Evolutionary conservation across 2,113 vertebrate genomes (phyloP), one percentile per base, ranked within the genome.

Genomic region (Leucopsar rothschildi): DNA sequence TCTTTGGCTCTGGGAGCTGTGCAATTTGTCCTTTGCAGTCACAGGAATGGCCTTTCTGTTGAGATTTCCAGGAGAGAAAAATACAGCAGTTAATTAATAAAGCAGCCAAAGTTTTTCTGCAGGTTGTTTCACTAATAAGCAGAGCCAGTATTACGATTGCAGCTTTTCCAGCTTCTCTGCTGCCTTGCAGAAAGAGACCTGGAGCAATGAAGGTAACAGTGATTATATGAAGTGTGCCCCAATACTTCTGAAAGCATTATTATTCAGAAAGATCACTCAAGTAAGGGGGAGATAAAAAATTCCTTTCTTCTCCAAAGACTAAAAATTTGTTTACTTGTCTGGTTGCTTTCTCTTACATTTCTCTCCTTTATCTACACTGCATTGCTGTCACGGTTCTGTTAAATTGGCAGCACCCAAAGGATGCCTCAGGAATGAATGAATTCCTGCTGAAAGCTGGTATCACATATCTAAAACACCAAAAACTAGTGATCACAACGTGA

Each of bases 1-100:
- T 39, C 85, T 69, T 66, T 88, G 94, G 85, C 82, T 91, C 71
- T 52, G 35, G 18, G 5, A 90, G 55, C 23, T 73, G 75, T 92
- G 80, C 64, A 56, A 50, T 83, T 90, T 90, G 71, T 94, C 66
- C 71, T 68, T 65, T 57, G 47, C 39, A 70, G 45, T 5, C 87
- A 52, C 7, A 80, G 12, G 42, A 92, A 79, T 59, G 49, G 50
- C 55, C 53, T 80, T 89, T 85, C 87, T 93, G 55, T 42, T 81
- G 78, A 73, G 42, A 91, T 73, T 89, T 95, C 29, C 90, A 90
- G 83, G 39, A 77, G 44, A 86, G 47, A 88, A 80, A 25, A 70
- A 77, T 79, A 40, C 53, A 73, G 66, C 39, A 73, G 65, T 59
- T 95, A 91, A 82, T 89, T 84, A 93, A 79, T 40, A 76, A 72